Percentiles rank a stretch among this genome's conserved stretches.
phyloP scores from a whole-genome alignment of 2,888 invertebrate genomes.

The Azorinus chamasolen region DNA sequence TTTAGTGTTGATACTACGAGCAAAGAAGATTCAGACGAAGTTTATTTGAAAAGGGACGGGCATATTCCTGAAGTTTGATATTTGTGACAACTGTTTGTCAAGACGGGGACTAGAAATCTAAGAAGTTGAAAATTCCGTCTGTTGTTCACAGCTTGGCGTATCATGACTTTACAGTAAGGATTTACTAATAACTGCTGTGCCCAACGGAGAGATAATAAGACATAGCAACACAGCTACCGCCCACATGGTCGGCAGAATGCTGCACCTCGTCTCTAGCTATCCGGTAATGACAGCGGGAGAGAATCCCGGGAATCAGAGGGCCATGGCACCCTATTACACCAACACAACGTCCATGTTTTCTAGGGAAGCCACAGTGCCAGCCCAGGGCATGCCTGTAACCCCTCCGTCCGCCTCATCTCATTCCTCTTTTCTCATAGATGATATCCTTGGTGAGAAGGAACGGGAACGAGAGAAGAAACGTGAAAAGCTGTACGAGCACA shows the following conservation, averaged over 20 bases:
- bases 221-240: no score
- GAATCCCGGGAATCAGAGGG: not conserved
- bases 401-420: constrained; percentile 41
- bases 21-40: no score
- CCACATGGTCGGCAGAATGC: constrained; percentile 19
- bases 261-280: constrained; percentile 47
- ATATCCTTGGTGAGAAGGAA: constrained; percentile 66
- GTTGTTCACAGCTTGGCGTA: no score
- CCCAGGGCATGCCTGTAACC: not conserved
- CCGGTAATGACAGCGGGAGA: constrained; percentile 23
- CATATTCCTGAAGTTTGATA: no score
- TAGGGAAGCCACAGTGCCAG: constrained; percentile 24
- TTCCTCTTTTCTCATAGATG: constrained; percentile 74
- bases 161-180: no score
- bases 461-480: constrained; percentile 22
- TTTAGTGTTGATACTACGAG: no score
- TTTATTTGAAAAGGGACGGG: no score
- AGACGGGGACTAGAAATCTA: no score
- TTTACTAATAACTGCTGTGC: no score
- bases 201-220: no score
- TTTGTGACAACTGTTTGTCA: no score
- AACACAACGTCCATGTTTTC: constrained; percentile 27
- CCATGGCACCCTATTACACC: constrained; percentile 42
- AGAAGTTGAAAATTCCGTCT: no score
- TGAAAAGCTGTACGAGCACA: constrained; percentile 13